Evolutionary conservation across 2,113 vertebrate genomes (phyloP), one percentile per base, ranked within the genome.

Genomic region (Actenoides hombroni): DNA sequence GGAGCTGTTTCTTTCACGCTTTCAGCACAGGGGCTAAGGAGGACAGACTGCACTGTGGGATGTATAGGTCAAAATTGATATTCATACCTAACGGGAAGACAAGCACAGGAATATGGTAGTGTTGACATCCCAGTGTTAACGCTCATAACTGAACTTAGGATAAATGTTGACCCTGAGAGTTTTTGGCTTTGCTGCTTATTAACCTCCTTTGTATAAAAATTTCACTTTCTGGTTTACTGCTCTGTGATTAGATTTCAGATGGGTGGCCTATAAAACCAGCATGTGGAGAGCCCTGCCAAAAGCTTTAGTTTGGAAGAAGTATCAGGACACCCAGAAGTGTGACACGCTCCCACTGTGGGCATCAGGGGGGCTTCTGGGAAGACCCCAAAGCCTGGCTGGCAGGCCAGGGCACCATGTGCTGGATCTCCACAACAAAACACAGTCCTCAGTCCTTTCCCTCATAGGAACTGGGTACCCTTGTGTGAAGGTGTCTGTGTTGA

Each of bases 31-130:
- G 39, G 24, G 14, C 25, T 2, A 18, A 37, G 7, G 33, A 68
- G 29, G 28, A 40, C 44, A 13, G 44, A 29, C 10, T 21, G 8
- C 11, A 12, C 9, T 37, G 51, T 20, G 59, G 75, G 40, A 59
- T 37, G 10, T 25, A 16, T 1, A 73, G 26, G 29, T 51, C 24
- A 83, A 61, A 70, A 44, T 0, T 26, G 10, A 28, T 53, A 67
- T 13, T n/a, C 8, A 1, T 15, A 59, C 1, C 16, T 54, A 42
- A 48, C 23, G 35, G 54, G 17, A 93, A 80, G 46, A 42, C 1
- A 2, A 3, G 33, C 46, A 21, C 12, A 16, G 49, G 33, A 28
- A 16, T 6, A 35, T 2, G 3, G 20, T 8, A 0, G 1, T 11
- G 16, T 11, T 71, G 35, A 29, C 25, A 31, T 13, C 21, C 44